Base-by-base conservation (phyloP, 2,113 vertebrate genomes). In the Oplegnathus fasciatus region DNA sequence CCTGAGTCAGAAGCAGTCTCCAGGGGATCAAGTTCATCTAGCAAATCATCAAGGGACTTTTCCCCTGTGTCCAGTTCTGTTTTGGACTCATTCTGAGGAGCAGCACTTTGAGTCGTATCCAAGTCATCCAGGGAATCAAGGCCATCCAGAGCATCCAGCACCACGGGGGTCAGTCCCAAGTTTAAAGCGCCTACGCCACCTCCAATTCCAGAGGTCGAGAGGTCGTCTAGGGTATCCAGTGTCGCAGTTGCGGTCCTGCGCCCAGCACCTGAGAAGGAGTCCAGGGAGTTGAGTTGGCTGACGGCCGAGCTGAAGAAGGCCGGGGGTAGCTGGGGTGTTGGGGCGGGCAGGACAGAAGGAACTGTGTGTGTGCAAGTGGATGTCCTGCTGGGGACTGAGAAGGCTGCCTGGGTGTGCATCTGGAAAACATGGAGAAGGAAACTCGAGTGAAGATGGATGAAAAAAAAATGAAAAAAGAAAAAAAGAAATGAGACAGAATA, bases 241-340 rank as follows among this genome's bases (percentile, higher is more conserved):
- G 81, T 65, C 7, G 75, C 92, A 55, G 89, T 2, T 4, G 44
- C 30, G 50, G 0, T 70, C 86, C 68, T 69, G 3, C 22, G 30
- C 42, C 83, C 82, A 14, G 13, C 22, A 0, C 83, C 86, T 0
- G 95, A 91, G 0, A 97, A 96, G 46, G 92, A 93, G 74, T 98
- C 97, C 93, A 97, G 93, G 65, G 92, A 65, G 91, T 94, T 93
- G 64, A 96, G 84, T 1, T 85, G 89, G 78, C 64, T 87, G 52
- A 91, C 44, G 0, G 88, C 26, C 0, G 93, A 92, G 75, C 8
- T 87, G 88, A 95, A 96, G 85, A 97, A 96, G 14, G 97, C 97
- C 50, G 89, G 96, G 86, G 95, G 97, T 70, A 94, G 97, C 93
- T 17, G 96, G 86, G 93, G 97, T 79, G 94, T 94, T 0, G 97